Evolutionary conservation across 2,113 vertebrate genomes (phyloP).

Genomic region (Bombycilla garrulus): DNA sequence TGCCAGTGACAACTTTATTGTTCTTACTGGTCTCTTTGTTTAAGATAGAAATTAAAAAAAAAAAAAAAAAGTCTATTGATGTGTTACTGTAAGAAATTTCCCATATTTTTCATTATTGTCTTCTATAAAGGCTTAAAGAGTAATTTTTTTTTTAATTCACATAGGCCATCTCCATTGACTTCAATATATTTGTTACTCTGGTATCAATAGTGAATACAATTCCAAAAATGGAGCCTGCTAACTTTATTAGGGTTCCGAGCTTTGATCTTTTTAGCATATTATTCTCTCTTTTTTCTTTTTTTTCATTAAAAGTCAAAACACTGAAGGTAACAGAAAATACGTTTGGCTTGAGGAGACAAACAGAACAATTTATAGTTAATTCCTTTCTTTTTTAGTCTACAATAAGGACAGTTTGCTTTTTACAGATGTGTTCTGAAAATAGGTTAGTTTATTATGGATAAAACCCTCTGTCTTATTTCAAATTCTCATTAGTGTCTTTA

Average conservation of each 20-base stretch:
- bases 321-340: background rate
- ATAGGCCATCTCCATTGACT: background rate
- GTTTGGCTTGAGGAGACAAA: background rate
- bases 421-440: background rate
- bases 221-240: background rate
- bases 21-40: background rate
- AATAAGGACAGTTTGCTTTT: background rate
- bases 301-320: background rate
- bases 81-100: background rate
- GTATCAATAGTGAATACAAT: background rate
- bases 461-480: background rate
- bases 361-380: background rate
- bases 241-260: background rate
- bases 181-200: background rate
- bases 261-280: background rate
- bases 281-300: background rate
- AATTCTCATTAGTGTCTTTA: conserved; percentile 10
- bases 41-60: background rate
- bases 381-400: background rate
- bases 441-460: background rate
- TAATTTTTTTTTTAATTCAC: background rate
- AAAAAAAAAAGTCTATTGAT: background rate
- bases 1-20: background rate
- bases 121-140: background rate
- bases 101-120: background rate